Base-by-base conservation (phyloP, 2,797 vertebrate species). In the Sebastes miniatus region DNA sequence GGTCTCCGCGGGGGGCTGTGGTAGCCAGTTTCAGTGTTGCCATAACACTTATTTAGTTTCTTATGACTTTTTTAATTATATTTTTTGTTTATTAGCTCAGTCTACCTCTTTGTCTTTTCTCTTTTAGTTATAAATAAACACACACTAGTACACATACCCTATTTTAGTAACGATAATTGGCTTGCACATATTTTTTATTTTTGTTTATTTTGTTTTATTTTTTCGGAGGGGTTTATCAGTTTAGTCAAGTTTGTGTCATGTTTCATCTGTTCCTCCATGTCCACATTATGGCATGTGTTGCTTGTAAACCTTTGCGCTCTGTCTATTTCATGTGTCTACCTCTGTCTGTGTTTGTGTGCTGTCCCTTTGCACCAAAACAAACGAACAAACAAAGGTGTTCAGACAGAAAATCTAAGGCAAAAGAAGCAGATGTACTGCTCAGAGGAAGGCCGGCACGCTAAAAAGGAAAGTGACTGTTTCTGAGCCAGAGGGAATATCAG, bases 401-500 rank as follows among this genome's bases (percentile, higher is more conserved):
- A 3, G 27, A 39, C 3, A 69, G 11, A 27, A 11, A 52, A 20
- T 31, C 16, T 1, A 9, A 39, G 36, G 43, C 27, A 56, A 61
- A 50, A 43, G n/a, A 70, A 24, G 59, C 25, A 59, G 11, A 65
- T 39, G 18, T 14, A 8, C 62, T 32, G 50, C 34, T 71, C 36
- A 18, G 50, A 32, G 6, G 10, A 67, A 36, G 56, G 29, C 7
- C 14, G 14, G 36, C n/a, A 14, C 0, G 25, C 9, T 57, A 47
- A 73, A 67, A 61, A 80, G 31, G 11, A 76, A 52, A 66, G 20
- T 1, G 22, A 50, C 22, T 6, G 69, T 64, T 52, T 39, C 73
- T 52, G 63, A 56, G 83, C 14, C 62, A 36, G 64, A 65, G 78
- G 81, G 71, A 87, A 76, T 27, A 58, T 66, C 24, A 57, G 66